Evolutionary conservation across 2,888 invertebrate genomes (phyloP), one percentile per base, ranked within the genome.

Genomic region (Lasius platythorax): DNA sequence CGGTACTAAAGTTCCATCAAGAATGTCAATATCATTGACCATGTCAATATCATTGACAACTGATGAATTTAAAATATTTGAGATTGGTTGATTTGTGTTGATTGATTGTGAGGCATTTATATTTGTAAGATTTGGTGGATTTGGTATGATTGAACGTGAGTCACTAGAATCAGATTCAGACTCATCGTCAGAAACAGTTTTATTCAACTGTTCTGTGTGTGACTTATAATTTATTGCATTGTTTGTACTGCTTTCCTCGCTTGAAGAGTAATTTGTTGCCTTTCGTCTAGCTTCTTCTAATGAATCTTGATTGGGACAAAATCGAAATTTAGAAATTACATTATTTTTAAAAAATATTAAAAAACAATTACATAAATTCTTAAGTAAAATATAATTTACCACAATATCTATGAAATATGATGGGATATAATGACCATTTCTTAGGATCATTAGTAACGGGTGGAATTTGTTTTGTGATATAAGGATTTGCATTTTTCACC

Each of bases 401-500:
- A 53, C 53, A 70, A 70, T 70, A 70, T 70, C 53, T 37, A 70
- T 56, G 37, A 73, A 73, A 73, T 73, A 58, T 18, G 5, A 73
- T 40, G 1, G 73, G 58, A 73, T 58, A 40, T 8, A 73, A 0
- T 9, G 58, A 18, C 58, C 40, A 73, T 1, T 58, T 30, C 30
- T 30, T 58, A 18, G 73, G 58, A 11, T 73, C 40, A 58, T 73
- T 8, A 58, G 3, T 9, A 58, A 40, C 4, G 40, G 28, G 15
- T 28, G 37, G 40, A 58, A 1, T 11, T 40, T 73, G 28, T 43
- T 73, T 73, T 28, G 8, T 0, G 0, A 73, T 58, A 11, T 30
- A 73, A 73, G 0, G 5, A 28, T 73, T 73, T 58, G 58, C 40
- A 43, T 73, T 73, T 58, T 73, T 73, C 15, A 58, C 73, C 18